Base-by-base conservation (phyloP, 2,888 invertebrate species). In the Lasius platythorax region DNA sequence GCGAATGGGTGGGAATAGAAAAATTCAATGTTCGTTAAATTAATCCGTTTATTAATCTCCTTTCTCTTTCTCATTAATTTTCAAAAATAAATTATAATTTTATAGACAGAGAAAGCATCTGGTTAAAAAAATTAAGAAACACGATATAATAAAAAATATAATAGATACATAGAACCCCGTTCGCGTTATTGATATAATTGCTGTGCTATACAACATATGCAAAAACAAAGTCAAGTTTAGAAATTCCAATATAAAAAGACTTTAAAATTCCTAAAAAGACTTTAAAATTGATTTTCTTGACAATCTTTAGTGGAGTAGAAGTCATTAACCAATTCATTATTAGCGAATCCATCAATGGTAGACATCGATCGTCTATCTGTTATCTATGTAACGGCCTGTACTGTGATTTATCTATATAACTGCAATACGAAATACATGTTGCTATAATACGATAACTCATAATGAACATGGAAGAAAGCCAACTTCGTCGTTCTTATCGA, bases 381-480 rank as follows among this genome's bases (percentile, higher is more conserved):
- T 40, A 67, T 43, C 11, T 28, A 28, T 28, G 12, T 33, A n/a
- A 56, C 8, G 6, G 8, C 5, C 46, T 8, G 4, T 56, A 23
- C 12, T 50, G 23, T 72, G 18, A 23, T 37, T 30, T 74, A 61
- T 61, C 43, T 30, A 4, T n/a, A 61, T 23, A 23, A 61, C 0
- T 53, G 15, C 37, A 72, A 53, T 12, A 3, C 8, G 15, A 53
- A 53, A 5, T 40, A 46, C 18, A 56, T 12, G 18, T 43, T 43
- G 61, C 18, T 74, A n/a, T 46, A 61, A 74, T 61, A 30, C 3
- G 23, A 58, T 43, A 61, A 58, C n/a, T 46, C 68, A 70, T 88
- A 88, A 88, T 88, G 86, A 58, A 56, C 43, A 56, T 85, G 83
- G 50, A 53, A 67, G 53, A 66, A 85, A 81, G 63, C 30, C 67